Evolutionary conservation across 2,113 vertebrate species (phyloP), one percentile per base, ranked within the genome.

Genomic region (Crotophaga sulcirostris): DNA sequence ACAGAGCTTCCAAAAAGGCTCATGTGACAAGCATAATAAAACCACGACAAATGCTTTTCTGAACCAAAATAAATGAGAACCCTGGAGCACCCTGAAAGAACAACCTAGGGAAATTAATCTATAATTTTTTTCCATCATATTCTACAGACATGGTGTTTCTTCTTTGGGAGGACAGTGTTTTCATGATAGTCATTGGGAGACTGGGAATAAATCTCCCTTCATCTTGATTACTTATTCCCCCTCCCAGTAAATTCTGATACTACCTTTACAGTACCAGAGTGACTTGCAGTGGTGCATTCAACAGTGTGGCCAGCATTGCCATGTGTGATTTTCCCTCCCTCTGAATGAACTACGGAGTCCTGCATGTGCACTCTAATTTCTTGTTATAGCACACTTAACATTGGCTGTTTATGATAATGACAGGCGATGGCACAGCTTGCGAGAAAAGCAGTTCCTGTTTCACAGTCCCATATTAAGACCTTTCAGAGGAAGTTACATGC

Each of bases 1-100:
- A 84, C 64, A 94, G 59, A 77, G 25, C 29, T 94, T 89, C 68
- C 47, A 89, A 95, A 94, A 87, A 15, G 15, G 47, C 47, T 49
- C 20, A 78, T 89, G 36, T 78, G 80, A 94, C 15, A 23, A 3
- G 6, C 21, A 89, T 59, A 90, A 55, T 19, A 84, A 81, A 87
- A 19, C 56, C 5, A 1, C 45, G 51, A 89, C 36, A 84, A 94
- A 78, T 44, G 12, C 9, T 87, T 90, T 75, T 80, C 33, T 87
- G 73, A 87, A 89, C 7, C 7, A 77, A 95, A 94, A 86, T 62
- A 86, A 94, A 81, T 23, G 2, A 66, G 60, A 94, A 47, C 5
- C 17, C 33, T 58, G 28, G 42, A 58, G 34, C 29, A 93, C 3
- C 19, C 51, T 25, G 29, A 63, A 89, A 88, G 26, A 8, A 42